Percentiles rank a stretch among this genome's conserved stretches.
phyloP scores from a whole-genome alignment of 2,888 invertebrate genomes.

The Cephus runcator region DNA sequence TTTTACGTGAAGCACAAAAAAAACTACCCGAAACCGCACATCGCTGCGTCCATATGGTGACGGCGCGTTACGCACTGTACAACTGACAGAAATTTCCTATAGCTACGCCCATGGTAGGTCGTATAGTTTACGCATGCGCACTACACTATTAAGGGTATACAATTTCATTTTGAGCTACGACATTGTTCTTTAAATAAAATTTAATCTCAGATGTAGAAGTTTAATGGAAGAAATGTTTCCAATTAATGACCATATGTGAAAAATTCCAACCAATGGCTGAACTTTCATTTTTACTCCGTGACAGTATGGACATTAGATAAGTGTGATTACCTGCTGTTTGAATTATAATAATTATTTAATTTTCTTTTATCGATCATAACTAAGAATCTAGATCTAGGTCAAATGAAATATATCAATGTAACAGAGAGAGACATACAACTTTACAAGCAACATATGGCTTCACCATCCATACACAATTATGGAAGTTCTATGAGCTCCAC shows the following conservation, averaged over 20 bases:
- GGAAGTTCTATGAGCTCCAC: neutral
- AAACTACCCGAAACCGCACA: slow-evolving; percentile 30
- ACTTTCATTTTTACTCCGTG: neutral
- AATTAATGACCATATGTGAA: neutral
- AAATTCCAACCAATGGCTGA: neutral
- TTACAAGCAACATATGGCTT: neutral
- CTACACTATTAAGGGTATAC: neutral
- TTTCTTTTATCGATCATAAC: neutral
- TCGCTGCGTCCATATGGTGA: slow-evolving; percentile 30
- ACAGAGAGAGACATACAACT: neutral
- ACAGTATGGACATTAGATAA: neutral
- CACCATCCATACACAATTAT: neutral
- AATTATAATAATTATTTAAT: neutral
- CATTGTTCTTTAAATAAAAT: neutral
- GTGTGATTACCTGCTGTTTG: neutral
- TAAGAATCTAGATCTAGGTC: neutral
- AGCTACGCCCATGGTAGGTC: neutral
- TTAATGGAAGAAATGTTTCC: neutral
- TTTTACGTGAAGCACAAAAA: slow-evolving; percentile 16
- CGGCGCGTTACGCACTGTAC: slow-evolving; percentile 4
- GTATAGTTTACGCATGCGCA: neutral
- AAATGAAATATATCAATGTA: neutral
- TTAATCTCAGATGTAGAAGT: neutral
- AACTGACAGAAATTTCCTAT: neutral
- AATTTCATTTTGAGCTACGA: neutral